A percentile compares a stretch with the other conserved stretches of the same genome.
Conservation (phyloP, 2,113 vertebrate genomes). For the Dipodomys stephensi region DNA sequence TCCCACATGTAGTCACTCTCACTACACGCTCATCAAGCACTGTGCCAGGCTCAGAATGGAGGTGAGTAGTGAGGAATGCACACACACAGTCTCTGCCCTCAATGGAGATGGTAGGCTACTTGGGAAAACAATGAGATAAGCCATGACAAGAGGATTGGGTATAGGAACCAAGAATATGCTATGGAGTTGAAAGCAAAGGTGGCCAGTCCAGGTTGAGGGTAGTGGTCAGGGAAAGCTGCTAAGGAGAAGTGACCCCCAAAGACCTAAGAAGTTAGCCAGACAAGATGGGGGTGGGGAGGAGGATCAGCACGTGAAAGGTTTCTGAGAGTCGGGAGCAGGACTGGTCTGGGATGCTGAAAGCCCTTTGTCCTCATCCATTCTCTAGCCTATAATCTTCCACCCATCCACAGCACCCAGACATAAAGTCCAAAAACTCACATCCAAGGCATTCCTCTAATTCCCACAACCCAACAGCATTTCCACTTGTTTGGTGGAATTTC, state of each 20-base stretch:
- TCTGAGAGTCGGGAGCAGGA: background rate
- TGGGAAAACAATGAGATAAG: background rate
- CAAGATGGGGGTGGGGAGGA: background rate
- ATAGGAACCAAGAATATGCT: background rate
- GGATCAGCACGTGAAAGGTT: background rate
- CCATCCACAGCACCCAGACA: background rate
- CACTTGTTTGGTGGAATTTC: background rate
- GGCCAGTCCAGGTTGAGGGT: background rate
- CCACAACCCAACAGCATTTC: background rate
- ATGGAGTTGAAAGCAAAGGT: slow-evolving; percentile 29
- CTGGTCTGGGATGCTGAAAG: background rate
- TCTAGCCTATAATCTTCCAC: background rate
- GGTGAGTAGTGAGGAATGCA: background rate
- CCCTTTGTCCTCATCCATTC: background rate
- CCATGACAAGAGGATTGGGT: background rate
- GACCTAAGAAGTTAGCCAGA: background rate
- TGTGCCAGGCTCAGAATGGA: background rate
- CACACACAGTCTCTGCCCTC: background rate
- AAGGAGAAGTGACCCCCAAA: background rate
- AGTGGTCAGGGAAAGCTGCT: background rate
- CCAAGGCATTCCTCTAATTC: background rate
- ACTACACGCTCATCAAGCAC: background rate
- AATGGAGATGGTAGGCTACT: background rate
- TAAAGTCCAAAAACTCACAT: background rate
- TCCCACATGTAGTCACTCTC: slow-evolving; percentile 12